Evolutionary conservation across 53 echinoderm and acorn worm genomes (phyloP).

Genomic region (Astropecten irregularis): DNA sequence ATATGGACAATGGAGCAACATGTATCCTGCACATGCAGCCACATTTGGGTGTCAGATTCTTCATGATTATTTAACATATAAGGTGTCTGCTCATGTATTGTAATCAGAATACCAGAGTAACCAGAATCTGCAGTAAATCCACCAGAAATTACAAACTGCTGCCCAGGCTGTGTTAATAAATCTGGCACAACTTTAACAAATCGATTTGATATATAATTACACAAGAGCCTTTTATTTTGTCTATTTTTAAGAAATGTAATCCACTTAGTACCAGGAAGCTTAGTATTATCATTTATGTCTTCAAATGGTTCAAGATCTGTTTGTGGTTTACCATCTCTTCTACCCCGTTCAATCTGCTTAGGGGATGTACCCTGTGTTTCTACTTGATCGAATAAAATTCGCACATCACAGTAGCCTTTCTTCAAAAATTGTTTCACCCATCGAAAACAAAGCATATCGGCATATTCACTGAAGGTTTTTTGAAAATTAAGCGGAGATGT

Average conservation of each 20-base stretch:
- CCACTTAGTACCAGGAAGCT: conserved; percentile 32
- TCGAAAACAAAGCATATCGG: neutral
- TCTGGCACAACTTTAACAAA: conserved; percentile 12
- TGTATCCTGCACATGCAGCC: conserved; percentile 58
- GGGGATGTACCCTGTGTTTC: conserved; percentile 52
- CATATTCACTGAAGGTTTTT: conserved; percentile 46
- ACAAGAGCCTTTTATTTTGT: conserved; percentile 28
- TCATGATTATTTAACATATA: conserved; percentile 52
- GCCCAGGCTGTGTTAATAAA: neutral
- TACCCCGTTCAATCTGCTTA: conserved; percentile 31
- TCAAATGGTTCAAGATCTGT: conserved; percentile 16
- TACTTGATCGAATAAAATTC: conserved; percentile 52
- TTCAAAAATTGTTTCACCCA: conserved; percentile 30
- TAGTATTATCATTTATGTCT: conserved; percentile 10
- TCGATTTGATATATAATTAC: conserved; percentile 20
- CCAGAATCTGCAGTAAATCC: conserved; percentile 20
- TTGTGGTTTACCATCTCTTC: conserved; percentile 18
- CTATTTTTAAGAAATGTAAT: conserved; percentile 38
- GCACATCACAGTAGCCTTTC: conserved; percentile 26
- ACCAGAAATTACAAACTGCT: conserved; percentile 24
- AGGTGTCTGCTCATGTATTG: neutral
- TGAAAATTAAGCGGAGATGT: conserved; percentile 1
- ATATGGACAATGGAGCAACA: conserved; percentile 32
- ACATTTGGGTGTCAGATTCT: conserved; percentile 69
- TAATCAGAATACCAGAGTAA: neutral